Evolutionary conservation across 2,888 invertebrate genomes (phyloP).

Genomic region (Tortricodes alternella): DNA sequence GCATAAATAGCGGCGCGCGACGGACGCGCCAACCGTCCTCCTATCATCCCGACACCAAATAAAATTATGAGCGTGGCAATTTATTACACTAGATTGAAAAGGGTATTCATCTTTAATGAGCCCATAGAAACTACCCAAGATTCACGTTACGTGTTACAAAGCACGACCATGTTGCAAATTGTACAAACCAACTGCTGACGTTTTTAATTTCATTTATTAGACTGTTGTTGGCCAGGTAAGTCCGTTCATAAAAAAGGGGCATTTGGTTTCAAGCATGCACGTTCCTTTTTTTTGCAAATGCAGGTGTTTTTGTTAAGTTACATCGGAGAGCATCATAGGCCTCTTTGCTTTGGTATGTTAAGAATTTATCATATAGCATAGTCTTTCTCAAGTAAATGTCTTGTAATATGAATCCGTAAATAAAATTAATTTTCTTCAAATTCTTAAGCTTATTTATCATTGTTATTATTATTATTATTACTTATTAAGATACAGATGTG

Average conservation of each 20-base stretch:
- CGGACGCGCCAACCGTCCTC: conserved; percentile 53
- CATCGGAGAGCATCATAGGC: background rate
- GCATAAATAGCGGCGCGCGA: conserved; percentile 65
- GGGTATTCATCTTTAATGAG: conserved; percentile 46
- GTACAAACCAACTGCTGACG: background rate
- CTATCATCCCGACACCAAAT: conserved; percentile 64
- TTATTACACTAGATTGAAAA: conserved; percentile 58
- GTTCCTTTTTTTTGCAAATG: conserved; percentile 53
- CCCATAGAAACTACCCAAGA: conserved; percentile 36
- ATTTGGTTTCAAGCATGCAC: conserved; percentile 38
- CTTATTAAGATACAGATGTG: too few species aligned
- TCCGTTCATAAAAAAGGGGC: background rate
- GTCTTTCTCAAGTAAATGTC: too few species aligned
- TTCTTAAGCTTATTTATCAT: too few species aligned
- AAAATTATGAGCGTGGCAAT: conserved; percentile 68
- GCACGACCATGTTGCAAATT: conserved; percentile 4
- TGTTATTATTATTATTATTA: too few species aligned
- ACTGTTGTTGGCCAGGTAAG: background rate
- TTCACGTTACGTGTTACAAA: conserved; percentile 21
- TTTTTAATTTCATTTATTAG: background rate
- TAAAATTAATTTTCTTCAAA: too few species aligned
- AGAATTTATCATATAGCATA: too few species aligned
- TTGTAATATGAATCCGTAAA: too few species aligned
- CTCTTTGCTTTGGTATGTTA: background rate
- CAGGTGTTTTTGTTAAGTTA: conserved; percentile 43